phyloP scores from a whole-genome alignment of 2,797 vertebrate species.

The Ataeniobius toweri region DNA sequence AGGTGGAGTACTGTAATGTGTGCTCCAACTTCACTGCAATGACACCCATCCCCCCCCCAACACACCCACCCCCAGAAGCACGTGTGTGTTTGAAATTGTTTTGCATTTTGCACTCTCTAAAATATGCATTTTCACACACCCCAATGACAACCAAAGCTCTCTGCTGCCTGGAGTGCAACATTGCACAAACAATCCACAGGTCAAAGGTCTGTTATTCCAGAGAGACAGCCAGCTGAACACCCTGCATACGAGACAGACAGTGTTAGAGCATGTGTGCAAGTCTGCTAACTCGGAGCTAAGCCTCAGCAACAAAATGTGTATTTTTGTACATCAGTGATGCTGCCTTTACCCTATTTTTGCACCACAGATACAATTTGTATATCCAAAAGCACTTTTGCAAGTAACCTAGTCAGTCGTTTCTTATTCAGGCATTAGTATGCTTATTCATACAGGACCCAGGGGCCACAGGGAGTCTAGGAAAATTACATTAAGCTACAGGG shows the following conservation, averaged over 20 bases:
- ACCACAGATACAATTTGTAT: constrained; percentile 20
- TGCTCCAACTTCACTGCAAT: constrained; percentile 25
- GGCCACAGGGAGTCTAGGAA: constrained; percentile 61
- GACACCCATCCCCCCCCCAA: not conserved
- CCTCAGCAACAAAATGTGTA: not conserved
- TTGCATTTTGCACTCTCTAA: constrained; percentile 49
- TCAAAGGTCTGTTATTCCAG: constrained; percentile 74
- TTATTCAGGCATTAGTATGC: constrained; percentile 49
- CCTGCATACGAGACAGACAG: constrained; percentile 20
- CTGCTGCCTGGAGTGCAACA: constrained; percentile 26
- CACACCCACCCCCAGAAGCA: constrained; percentile 9
- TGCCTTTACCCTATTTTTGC: constrained; percentile 30
- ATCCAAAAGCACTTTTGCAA: constrained; percentile 19
- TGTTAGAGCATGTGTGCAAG: constrained; percentile 27
- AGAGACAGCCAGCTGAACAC: constrained; percentile 43
- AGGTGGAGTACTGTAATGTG: constrained; percentile 56
- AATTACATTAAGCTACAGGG: constrained; percentile 67
- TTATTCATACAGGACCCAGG: constrained; percentile 54
- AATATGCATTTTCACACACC: constrained; percentile 57
- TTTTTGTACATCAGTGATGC: constrained; percentile 40
- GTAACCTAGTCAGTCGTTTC: constrained; percentile 39
- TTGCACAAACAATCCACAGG: constrained; percentile 42
- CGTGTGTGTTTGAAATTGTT: constrained; percentile 41
- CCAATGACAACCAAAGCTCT: constrained; percentile 38
- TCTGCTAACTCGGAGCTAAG: constrained; percentile 35